Conservation (phyloP, 2,113 vertebrate genomes). For the Talpa occidentalis region DNA sequence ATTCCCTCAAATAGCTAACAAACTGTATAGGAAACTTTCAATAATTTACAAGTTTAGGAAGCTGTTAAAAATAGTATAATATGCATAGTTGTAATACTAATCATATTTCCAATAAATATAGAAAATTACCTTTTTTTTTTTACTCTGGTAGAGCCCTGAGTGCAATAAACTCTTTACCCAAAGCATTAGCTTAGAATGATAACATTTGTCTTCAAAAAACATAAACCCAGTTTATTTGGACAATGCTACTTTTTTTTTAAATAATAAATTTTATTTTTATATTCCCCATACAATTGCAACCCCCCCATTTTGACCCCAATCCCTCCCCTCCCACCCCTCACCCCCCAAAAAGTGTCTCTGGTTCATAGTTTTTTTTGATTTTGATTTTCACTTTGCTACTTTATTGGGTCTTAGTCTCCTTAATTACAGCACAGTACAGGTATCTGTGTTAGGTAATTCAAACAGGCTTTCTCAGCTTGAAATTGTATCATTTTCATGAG, state of each 20-base stretch:
- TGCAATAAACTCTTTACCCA: constrained; percentile 46
- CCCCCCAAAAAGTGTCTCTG: too few species aligned
- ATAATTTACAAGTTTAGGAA: neutral
- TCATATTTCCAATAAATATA: neutral
- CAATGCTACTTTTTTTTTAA: too few species aligned
- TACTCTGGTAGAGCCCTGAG: neutral
- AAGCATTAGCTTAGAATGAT: neutral
- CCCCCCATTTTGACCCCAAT: too few species aligned
- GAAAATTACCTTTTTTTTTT: neutral
- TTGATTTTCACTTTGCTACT: too few species aligned
- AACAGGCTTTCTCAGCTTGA: neutral
- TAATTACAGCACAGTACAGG: neutral
- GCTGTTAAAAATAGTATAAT: neutral
- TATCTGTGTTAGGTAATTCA: constrained; percentile 23
- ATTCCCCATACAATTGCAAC: too few species aligned
- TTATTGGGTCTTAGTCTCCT: neutral
- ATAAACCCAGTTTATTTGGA: neutral
- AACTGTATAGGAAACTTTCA: neutral
- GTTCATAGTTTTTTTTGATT: too few species aligned
- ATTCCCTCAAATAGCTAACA: neutral
- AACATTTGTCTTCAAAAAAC: neutral
- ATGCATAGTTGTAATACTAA: neutral
- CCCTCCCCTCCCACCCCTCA: too few species aligned
- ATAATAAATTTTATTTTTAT: too few species aligned
- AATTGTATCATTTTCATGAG: neutral